These are phyloP conservation scores for Pseudobourletiella spinata DNA, from an alignment of 1,140 invertebrate species.

Conservation along the genomic window DNA sequence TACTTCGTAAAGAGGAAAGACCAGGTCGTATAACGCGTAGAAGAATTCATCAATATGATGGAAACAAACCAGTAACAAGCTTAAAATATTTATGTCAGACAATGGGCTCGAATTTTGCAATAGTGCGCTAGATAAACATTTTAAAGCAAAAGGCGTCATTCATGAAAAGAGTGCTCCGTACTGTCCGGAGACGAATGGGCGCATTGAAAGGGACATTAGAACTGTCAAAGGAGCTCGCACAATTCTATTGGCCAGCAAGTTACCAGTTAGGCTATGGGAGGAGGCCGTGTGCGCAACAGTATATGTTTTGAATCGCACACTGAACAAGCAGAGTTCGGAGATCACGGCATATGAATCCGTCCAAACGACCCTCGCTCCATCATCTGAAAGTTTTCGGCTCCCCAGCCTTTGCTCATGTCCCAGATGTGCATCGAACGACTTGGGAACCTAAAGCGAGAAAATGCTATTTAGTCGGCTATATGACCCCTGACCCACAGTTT, in stretches of 20 bases:
- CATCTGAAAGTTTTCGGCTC: neutral
- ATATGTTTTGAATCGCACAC: neutral
- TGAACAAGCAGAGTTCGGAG: neutral
- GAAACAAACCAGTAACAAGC: constrained; percentile 13
- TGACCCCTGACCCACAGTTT: too few relatives aligned
- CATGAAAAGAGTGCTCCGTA: too few relatives aligned
- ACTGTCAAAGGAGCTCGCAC: too few relatives aligned
- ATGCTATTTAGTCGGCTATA: too few relatives aligned
- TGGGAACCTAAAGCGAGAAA: too few relatives aligned
- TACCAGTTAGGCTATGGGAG: constrained; percentile 41
- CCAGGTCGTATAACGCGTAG: constrained; percentile 38
- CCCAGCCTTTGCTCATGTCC: too few relatives aligned
- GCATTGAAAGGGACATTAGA: too few relatives aligned
- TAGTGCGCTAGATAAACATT: constrained; percentile 6
- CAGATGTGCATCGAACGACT: too few relatives aligned
- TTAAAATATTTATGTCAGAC: constrained; percentile 29
- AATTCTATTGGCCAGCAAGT: constrained; percentile 37
- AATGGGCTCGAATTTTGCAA: constrained; percentile 21
- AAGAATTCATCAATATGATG: constrained; percentile 37
- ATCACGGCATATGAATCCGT: neutral
- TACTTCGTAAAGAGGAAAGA: constrained; percentile 43
- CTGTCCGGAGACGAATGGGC: too few relatives aligned
- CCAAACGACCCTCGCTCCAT: neutral
- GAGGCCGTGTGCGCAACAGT: neutral
- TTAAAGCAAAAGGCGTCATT: constrained; percentile 38